Evolutionary conservation across 2,888 invertebrate species (phyloP), one percentile per base, ranked within the genome.

Genomic region (Caradrina kadenii): DNA sequence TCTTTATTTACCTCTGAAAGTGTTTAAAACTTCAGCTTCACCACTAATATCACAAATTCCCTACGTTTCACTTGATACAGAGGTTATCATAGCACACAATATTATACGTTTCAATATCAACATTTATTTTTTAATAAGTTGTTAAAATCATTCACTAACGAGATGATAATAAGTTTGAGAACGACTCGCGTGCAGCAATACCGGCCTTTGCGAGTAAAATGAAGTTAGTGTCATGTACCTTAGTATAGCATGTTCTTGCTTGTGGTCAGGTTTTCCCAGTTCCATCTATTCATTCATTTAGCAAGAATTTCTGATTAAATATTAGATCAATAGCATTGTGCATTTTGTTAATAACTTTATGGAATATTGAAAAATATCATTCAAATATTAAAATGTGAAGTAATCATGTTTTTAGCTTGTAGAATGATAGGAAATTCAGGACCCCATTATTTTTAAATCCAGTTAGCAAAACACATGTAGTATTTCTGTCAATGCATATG

Each of bases 261-360:
- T 63, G 72, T 53, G 39, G 31, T 50, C 56, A 80, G 82, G 63
- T 76, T 83, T 83, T 76, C 60, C 80, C 66, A 53, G 56, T 58
- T 49, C 22, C 66, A 55, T 52, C 22, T 56, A 76, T 69, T 72
- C 58, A 67, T 58, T 63, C 8, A 52, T 58, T 55, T 62, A 63
- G 11, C 56, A 49, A 39, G 15, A 58, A 53, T 53, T 21, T 19
- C 8, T 19, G 22, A 50, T 45, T 53, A 67, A 0, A 8, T 54
- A 19, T 6, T 26, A 35, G 7, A 8, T 35, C 35, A 35, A 1
- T 35, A 8, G 7, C 8, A 35, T 35, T 45, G 21, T 49, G 42
- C 5, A 58, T 58, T 53, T 31, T 52, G 19, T 55, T 15, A 65
- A 45, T 42, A 45, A 45, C 22, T 62, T 72, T 35, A 54, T 26